phyloP scores from a whole-genome alignment of 2,888 invertebrate genomes.

The Eudasyphora cyanicolor region DNA sequence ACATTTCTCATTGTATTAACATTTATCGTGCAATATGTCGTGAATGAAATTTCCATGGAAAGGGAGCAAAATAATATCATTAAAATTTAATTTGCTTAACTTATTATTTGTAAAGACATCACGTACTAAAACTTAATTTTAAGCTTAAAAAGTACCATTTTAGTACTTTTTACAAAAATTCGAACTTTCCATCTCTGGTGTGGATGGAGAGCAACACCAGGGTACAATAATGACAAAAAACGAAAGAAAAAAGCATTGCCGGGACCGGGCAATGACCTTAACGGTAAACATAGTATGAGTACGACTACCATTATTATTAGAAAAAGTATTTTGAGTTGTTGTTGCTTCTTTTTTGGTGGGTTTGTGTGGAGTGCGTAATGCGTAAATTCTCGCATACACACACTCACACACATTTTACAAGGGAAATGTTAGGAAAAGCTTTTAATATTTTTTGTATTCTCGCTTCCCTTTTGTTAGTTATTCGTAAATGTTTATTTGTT shows the following conservation, averaged over 20 bases:
- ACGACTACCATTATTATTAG: not conserved
- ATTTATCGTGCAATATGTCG: too few species aligned
- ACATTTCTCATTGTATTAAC: too few species aligned
- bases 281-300: constrained; percentile 32
- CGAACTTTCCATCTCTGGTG: too few species aligned
- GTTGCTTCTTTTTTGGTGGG: constrained; percentile 14
- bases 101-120: too few species aligned
- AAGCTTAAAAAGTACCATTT: too few species aligned
- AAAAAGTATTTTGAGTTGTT: not conserved
- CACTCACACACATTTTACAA: not conserved
- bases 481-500: not conserved
- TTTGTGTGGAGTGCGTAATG: constrained; percentile 1
- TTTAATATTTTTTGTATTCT: not conserved
- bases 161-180: too few species aligned
- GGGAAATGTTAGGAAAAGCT: not conserved
- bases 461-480: not conserved
- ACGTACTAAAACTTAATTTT: too few species aligned
- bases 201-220: constrained; percentile 1
- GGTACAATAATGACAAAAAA: constrained; percentile 6
- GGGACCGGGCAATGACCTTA: constrained; percentile 40
- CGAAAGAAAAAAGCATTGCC: constrained; percentile 27
- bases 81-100: too few species aligned
- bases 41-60: too few species aligned
- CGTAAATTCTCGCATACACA: not conserved
- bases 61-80: too few species aligned